Evolutionary conservation across 2,113 vertebrate species (phyloP).

Genomic region (Pandion haliaetus): DNA sequence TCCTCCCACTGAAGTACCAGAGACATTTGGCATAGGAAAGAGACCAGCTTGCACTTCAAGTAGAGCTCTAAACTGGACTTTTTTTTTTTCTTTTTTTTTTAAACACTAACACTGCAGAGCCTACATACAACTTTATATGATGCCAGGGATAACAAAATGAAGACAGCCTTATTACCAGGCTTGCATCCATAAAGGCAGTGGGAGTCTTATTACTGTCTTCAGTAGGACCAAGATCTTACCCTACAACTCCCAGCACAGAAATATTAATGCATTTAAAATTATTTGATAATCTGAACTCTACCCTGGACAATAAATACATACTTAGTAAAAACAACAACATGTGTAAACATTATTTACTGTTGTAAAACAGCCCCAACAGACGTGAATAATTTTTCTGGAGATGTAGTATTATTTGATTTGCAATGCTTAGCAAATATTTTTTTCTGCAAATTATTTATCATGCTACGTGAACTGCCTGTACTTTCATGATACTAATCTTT

Average conservation of each 20-base stretch:
- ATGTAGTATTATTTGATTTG: slow-evolving; percentile 15
- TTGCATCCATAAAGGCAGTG: background rate
- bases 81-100: background rate
- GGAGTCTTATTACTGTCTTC: background rate
- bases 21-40: background rate
- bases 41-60: background rate
- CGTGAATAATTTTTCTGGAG: background rate
- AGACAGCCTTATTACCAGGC: background rate
- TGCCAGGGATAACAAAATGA: background rate
- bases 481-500: background rate
- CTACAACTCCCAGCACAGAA: background rate
- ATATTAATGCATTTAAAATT: background rate
- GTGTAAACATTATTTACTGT: background rate
- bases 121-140: background rate
- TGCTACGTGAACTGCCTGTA: background rate
- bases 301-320: background rate
- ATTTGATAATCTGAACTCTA: background rate
- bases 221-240: background rate
- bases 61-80: background rate
- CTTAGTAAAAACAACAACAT: background rate
- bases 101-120: background rate
- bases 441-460: background rate
- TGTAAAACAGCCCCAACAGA: background rate
- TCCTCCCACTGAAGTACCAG: background rate
- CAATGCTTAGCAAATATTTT: background rate